A percentile compares a stretch with the other conserved stretches of the same genome.
phyloP scores from a whole-genome alignment of 2,113 vertebrate genomes.

The Panthera tigris region DNA sequence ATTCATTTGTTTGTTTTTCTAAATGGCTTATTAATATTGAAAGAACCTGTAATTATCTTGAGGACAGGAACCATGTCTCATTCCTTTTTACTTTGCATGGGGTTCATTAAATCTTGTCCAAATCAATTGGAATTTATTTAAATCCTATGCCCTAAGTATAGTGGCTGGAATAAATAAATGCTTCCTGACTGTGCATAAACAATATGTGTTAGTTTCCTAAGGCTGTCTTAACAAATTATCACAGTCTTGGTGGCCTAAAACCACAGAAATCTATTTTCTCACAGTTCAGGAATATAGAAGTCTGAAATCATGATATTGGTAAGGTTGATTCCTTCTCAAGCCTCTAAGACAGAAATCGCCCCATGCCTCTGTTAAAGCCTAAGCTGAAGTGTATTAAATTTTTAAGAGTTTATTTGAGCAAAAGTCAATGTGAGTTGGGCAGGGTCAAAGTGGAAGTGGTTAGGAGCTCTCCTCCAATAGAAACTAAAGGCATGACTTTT shows the following conservation, averaged over 20 bases:
- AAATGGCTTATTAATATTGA: neutral
- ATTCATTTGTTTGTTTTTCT: neutral
- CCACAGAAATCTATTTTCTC: neutral
- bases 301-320: neutral
- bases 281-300: neutral
- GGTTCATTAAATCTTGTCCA: neutral
- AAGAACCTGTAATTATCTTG: neutral
- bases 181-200: neutral
- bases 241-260: neutral
- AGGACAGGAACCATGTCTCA: neutral
- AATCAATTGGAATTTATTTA: constrained; percentile 5
- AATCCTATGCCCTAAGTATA: neutral
- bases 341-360: neutral
- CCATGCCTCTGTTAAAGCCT: neutral
- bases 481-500: neutral
- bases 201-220: neutral
- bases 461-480: neutral
- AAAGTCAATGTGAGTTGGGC: neutral
- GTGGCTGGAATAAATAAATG: neutral
- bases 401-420: neutral
- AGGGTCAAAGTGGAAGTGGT: neutral
- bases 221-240: neutral
- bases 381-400: neutral
- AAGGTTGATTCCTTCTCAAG: neutral
- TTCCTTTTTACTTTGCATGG: neutral